A percentile compares a stretch with the other conserved stretches of the same genome.
phyloP scores from a whole-genome alignment of 2,113 vertebrate species.

The Nestor notabilis region DNA sequence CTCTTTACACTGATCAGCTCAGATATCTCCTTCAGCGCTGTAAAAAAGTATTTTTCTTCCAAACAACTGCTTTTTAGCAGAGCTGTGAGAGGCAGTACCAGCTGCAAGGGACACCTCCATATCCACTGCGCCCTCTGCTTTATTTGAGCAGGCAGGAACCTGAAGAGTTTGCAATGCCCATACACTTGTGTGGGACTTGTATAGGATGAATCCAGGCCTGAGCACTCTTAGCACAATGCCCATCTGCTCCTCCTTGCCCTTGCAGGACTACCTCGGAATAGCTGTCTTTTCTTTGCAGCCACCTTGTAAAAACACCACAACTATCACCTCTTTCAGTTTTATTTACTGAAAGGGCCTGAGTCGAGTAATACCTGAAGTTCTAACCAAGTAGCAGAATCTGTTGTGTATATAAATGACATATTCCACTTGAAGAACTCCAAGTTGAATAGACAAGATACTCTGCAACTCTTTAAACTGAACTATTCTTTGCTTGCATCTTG shows the following conservation, averaged over 20 bases:
- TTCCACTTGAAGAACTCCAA: neutral
- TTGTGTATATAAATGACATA: neutral
- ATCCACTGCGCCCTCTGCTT: neutral
- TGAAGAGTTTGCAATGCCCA: neutral
- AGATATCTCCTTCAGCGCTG: neutral
- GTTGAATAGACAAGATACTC: neutral
- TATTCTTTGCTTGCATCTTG: neutral
- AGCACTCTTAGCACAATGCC: neutral
- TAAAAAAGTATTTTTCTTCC: neutral
- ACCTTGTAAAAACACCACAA: neutral
- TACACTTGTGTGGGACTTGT: fast-evolving
- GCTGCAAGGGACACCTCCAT: neutral
- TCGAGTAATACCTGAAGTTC: neutral
- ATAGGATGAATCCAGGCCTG: neutral
- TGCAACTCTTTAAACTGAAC: neutral
- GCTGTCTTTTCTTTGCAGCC: neutral
- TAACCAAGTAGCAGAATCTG: neutral
- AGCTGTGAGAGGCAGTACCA: neutral
- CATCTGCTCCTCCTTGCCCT: neutral
- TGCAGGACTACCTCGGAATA: neutral
- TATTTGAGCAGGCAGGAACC: neutral
- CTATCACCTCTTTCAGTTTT: neutral
- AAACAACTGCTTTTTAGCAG: neutral
- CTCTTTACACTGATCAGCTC: neutral
- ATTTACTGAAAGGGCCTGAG: neutral